phyloP scores from a whole-genome alignment of 2,797 vertebrate species.

The Streptopelia turtur region DNA sequence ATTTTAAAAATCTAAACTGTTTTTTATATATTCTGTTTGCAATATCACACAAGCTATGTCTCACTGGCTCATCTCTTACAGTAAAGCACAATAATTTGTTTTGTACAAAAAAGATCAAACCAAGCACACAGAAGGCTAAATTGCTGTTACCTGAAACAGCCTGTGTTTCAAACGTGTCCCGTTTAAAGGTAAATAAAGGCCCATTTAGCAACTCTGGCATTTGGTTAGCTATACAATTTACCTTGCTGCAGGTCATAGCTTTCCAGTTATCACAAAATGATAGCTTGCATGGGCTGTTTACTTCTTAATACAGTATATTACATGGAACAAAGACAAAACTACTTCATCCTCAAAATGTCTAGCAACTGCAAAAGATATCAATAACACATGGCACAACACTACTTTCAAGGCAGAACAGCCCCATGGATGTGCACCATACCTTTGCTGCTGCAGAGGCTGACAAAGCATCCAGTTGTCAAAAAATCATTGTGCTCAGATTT shows the following conservation, averaged over 20 bases:
- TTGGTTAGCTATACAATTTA: constrained; percentile 32
- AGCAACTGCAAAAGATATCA: not conserved
- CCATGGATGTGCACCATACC: not conserved
- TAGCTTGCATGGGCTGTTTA: not conserved
- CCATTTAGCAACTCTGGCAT: constrained; percentile 38
- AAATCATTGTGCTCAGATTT: not conserved
- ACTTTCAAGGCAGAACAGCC: not conserved
- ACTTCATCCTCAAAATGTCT: not conserved
- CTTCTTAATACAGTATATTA: constrained; percentile 12
- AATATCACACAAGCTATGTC: not conserved
- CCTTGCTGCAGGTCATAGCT: constrained; percentile 38
- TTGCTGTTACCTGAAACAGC: not conserved
- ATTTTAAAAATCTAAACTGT: not conserved
- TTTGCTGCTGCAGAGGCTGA: not conserved
- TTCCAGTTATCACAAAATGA: constrained; percentile 10
- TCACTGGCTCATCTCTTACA: not conserved
- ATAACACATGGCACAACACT: not conserved
- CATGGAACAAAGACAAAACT: constrained; percentile 30
- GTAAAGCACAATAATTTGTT: not conserved
- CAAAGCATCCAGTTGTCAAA: not conserved
- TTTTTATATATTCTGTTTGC: not conserved
- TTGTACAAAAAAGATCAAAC: not conserved
- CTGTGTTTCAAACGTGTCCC: not conserved
- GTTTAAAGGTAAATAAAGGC: constrained; percentile 64
- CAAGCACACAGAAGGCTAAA: not conserved